Evolutionary conservation across 2,797 vertebrate species (phyloP).

Genomic region (Peromyscus attwateri): DNA sequence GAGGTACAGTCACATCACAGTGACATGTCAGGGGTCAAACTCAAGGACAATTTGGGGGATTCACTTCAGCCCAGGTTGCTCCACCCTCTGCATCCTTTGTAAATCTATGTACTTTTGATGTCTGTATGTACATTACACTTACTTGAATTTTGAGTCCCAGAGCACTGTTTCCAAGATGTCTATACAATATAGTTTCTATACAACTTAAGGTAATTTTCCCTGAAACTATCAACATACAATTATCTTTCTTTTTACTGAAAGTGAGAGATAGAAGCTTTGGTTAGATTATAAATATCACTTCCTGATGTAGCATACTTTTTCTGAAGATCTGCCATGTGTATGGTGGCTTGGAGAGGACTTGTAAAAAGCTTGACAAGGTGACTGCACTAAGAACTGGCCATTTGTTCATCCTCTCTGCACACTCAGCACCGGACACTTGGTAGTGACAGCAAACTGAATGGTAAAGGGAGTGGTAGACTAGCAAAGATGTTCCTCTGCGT

Average conservation of each 20-base stretch:
- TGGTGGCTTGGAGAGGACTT: neutral
- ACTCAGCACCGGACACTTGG: neutral
- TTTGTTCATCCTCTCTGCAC: neutral
- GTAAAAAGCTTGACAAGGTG: neutral
- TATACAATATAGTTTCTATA: neutral
- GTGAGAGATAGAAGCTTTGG: neutral
- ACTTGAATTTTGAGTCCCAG: neutral
- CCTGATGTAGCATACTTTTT: neutral
- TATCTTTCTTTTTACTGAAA: slow-evolving; percentile 33
- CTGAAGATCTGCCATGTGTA: neutral
- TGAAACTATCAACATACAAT: neutral
- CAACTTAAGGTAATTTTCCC: neutral
- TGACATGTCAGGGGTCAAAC: neutral
- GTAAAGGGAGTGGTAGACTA: neutral
- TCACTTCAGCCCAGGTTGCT: neutral
- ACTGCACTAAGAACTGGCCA: neutral
- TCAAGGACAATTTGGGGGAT: neutral
- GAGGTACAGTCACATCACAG: neutral
- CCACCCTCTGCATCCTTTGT: neutral
- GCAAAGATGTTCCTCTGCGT: neutral
- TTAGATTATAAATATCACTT: neutral
- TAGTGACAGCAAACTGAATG: neutral
- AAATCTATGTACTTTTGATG: neutral
- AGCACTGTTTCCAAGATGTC: neutral
- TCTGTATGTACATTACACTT: neutral